These are phyloP conservation scores for Limnephilus rhombicus DNA, from an alignment of 2,888 invertebrate genomes.

Conservation along the genomic window DNA sequence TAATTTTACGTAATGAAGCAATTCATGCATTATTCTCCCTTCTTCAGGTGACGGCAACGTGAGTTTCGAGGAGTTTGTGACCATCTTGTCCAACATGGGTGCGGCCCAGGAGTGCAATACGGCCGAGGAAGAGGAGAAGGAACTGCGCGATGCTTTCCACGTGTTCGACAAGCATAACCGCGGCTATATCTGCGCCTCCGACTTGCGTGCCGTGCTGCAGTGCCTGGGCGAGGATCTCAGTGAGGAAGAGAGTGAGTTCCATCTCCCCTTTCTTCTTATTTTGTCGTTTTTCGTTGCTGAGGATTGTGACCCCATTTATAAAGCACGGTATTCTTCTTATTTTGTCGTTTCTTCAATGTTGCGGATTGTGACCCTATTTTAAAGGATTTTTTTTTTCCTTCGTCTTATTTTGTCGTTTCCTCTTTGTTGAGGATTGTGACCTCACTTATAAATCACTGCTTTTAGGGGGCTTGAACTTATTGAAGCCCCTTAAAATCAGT, in stretches of 20 bases:
- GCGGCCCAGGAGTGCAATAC: slow-evolving; percentile 75
- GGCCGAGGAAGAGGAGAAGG: slow-evolving; percentile 89
- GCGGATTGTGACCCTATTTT: too few relatives aligned
- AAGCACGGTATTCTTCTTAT: too few relatives aligned
- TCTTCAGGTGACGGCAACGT: slow-evolving; percentile 89
- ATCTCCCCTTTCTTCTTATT: slow-evolving; percentile 65
- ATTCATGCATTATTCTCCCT: not conserved
- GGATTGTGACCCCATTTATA: too few relatives aligned
- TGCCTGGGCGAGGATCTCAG: slow-evolving; percentile 93
- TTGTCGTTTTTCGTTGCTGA: not conserved
- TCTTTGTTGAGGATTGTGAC: too few relatives aligned
- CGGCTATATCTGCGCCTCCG: slow-evolving; percentile 94
- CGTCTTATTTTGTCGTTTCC: too few relatives aligned
- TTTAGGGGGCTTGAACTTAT: too few relatives aligned
- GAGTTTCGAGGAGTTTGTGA: slow-evolving; percentile 92
- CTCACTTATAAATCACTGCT: too few relatives aligned
- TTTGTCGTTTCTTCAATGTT: too few relatives aligned
- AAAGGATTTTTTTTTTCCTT: too few relatives aligned
- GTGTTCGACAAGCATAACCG: slow-evolving; percentile 95
- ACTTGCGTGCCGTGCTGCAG: slow-evolving; percentile 90
- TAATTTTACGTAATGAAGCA: not conserved
- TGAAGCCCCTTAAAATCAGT: too few relatives aligned
- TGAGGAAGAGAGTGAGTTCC: slow-evolving; percentile 90
- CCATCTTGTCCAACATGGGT: slow-evolving; percentile 85
- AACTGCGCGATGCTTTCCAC: slow-evolving; percentile 90